Conservation (phyloP, 2,797 vertebrate species). For the Gastrophryne carolinensis region DNA sequence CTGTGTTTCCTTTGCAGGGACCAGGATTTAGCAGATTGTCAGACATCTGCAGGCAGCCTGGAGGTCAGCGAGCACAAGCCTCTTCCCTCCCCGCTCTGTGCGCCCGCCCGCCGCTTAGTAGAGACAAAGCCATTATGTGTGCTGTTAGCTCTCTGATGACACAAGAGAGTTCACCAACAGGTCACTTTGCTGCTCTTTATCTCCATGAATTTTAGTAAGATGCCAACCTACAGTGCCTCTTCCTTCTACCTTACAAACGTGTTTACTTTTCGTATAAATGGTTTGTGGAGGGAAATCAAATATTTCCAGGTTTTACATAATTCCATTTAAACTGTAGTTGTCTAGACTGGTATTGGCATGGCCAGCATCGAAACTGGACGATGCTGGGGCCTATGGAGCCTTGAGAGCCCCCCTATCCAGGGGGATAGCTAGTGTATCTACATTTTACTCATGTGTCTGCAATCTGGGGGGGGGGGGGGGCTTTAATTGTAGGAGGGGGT, state of each 20-base stretch:
- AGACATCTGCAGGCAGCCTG: slow-evolving; percentile 39
- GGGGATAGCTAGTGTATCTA: too few species aligned
- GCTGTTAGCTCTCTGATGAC: slow-evolving; percentile 16
- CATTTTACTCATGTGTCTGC: too few species aligned
- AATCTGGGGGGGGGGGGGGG: too few species aligned
- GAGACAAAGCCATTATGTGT: slow-evolving; percentile 33
- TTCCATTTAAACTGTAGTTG: too few species aligned
- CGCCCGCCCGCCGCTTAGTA: too few species aligned
- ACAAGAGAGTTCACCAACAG: slow-evolving; percentile 22
- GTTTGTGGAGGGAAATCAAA: too few species aligned
- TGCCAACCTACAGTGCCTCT: background rate
- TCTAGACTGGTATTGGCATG: too few species aligned
- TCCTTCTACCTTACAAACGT: background rate
- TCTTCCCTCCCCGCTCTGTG: background rate
- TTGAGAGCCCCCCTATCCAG: too few species aligned
- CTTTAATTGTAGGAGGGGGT: too few species aligned
- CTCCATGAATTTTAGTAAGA: background rate
- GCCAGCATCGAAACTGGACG: too few species aligned
- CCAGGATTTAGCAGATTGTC: slow-evolving; percentile 42
- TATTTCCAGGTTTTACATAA: too few species aligned
- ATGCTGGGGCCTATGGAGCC: too few species aligned
- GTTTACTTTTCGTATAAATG: background rate
- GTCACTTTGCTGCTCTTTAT: slow-evolving; percentile 3
- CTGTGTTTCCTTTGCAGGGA: slow-evolving; percentile 26
- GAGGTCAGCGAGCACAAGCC: slow-evolving; percentile 15